Percentiles rank a stretch among this genome's conserved stretches.
Evolutionary conservation across 2,888 invertebrate species (phyloP).

Genomic region (Leptarthrus brevirostris): DNA sequence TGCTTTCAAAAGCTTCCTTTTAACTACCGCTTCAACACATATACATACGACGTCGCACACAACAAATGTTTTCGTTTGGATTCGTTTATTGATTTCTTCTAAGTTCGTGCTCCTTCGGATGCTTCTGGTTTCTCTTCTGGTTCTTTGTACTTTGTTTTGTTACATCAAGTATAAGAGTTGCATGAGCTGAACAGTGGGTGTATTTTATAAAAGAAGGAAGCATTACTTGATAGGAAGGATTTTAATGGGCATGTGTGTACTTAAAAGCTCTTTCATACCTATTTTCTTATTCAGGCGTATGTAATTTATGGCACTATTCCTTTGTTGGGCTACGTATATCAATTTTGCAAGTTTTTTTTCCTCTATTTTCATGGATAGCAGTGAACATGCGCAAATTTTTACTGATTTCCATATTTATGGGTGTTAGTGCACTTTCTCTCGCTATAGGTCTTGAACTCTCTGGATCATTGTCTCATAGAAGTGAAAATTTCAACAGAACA

Average conservation of each 20-base stretch:
- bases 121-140: conserved; percentile 21
- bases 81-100: conserved; percentile 42
- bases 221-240: conserved; percentile 12
- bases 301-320: conserved; percentile 24
- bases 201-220: background rate
- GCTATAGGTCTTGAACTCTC: conserved; percentile 20
- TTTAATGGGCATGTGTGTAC: background rate
- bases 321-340: background rate
- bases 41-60: background rate
- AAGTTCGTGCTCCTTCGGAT: conserved; percentile 23
- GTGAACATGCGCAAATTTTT: conserved; percentile 38
- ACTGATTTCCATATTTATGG: background rate
- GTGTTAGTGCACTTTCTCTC: background rate
- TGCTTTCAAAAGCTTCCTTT: background rate
- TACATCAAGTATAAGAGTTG: conserved; percentile 14
- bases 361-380: background rate
- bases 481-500: conserved; percentile 3
- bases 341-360: conserved; percentile 21
- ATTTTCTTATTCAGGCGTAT: conserved; percentile 28
- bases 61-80: conserved; percentile 11
- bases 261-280: conserved; percentile 7
- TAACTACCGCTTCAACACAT: background rate
- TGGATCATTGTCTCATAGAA: conserved; percentile 11
- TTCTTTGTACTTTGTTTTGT: conserved; percentile 40
- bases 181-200: conserved; percentile 7